These are phyloP conservation scores for Cliona cf. orientalis DNA, from an alignment of 37 sponge, comb jelly and placozoan genomes.

Conservation along the genomic window DNA sequence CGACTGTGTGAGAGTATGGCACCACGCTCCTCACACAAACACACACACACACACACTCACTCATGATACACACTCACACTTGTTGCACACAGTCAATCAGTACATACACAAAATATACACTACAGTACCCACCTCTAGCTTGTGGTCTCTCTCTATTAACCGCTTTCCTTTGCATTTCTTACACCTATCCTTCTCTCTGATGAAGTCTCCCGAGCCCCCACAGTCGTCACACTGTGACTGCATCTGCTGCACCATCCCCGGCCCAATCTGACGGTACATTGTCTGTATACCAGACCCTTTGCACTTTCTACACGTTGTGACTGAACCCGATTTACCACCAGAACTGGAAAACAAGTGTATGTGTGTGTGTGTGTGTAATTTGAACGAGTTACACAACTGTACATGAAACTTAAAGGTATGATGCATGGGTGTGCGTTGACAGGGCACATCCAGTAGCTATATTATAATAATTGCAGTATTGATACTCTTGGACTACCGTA, in stretches of 20 bases:
- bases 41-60: constrained; percentile 23
- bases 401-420: no score
- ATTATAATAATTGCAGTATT: no score
- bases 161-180: constrained; percentile 89
- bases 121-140: constrained; percentile 64
- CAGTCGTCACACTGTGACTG: constrained; percentile 81
- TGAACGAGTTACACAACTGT: no score
- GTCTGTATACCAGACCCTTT: constrained; percentile 79
- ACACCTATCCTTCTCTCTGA: constrained; percentile 85
- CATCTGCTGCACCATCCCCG: constrained; percentile 89
- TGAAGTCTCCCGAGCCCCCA: constrained; percentile 77
- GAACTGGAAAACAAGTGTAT: constrained; percentile 30
- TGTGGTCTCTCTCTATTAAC: constrained; percentile 66
- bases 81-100: neutral
- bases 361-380: no score
- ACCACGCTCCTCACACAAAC: neutral
- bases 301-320: constrained; percentile 76
- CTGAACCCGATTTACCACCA: constrained; percentile 89
- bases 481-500: no score
- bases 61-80: neutral
- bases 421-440: no score
- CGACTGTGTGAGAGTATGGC: no score
- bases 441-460: no score
- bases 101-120: neutral
- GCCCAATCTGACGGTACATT: constrained; percentile 60